These are phyloP conservation scores for Troglohyphantes excavatus DNA, from an alignment of 2,888 invertebrate genomes.

Conservation along the genomic window DNA sequence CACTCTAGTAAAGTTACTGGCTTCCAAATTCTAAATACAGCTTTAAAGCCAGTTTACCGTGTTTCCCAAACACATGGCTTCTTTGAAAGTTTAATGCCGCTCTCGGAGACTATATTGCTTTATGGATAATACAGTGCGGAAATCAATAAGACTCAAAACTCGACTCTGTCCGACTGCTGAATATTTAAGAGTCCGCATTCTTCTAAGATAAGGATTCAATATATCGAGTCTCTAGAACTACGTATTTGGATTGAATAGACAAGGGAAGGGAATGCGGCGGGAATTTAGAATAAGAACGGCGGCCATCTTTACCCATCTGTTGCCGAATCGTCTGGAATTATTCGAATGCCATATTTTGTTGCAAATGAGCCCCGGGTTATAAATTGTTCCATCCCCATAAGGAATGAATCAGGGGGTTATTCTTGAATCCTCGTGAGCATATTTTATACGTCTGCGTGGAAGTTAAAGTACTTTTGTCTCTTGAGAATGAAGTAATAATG, in stretches of 20 bases:
- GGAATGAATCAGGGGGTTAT: neutral
- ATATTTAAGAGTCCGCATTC: constrained; percentile 3
- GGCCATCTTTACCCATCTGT: neutral
- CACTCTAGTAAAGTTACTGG: neutral
- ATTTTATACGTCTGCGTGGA: neutral
- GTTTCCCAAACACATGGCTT: neutral
- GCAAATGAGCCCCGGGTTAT: constrained; percentile 1
- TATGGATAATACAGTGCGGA: neutral
- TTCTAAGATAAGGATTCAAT: neutral
- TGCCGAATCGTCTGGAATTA: neutral
- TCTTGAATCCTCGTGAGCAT: neutral
- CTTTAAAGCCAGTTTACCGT: neutral
- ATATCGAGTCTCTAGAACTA: neutral
- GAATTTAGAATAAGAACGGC: neutral
- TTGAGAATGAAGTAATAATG: neutral
- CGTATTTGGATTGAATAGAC: neutral
- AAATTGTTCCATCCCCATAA: neutral
- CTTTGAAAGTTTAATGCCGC: neutral
- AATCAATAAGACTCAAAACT: constrained; percentile 9
- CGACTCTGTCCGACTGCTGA: neutral
- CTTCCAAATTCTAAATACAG: neutral
- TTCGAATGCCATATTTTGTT: neutral
- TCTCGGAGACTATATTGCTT: neutral
- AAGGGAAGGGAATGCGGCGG: neutral
- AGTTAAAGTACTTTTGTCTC: neutral